These are phyloP conservation scores for Hylia prasina DNA, from an alignment of 2,113 vertebrate genomes.

Conservation along the genomic window DNA sequence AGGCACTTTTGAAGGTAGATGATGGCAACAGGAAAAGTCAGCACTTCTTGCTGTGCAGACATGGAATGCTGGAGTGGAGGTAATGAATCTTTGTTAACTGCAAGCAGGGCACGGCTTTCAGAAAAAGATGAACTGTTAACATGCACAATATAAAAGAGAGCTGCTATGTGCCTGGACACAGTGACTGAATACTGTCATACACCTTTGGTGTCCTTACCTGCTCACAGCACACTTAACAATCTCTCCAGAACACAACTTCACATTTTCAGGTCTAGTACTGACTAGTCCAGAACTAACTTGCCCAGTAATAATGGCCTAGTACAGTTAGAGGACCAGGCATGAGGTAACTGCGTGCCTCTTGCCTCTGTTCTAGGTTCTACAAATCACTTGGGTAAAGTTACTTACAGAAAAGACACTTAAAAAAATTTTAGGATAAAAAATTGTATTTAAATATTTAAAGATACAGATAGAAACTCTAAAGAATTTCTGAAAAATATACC, in stretches of 20 bases:
- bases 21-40: not conserved
- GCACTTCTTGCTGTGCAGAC: not conserved
- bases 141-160: not conserved
- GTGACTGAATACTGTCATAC: not conserved
- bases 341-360: not conserved
- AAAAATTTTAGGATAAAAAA: not conserved
- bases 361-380: not conserved
- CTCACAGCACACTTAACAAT: not conserved
- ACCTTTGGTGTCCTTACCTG: not conserved
- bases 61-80: not conserved
- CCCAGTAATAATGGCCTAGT: not conserved
- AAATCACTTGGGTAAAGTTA: not conserved
- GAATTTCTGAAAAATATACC: not conserved
- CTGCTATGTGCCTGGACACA: not conserved
- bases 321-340: not conserved
- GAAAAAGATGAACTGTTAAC: not conserved
- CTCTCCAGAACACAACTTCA: not conserved
- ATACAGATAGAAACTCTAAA: not conserved
- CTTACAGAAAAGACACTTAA: not conserved
- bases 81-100: slow-evolving; percentile 1
- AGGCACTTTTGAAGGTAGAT: not conserved
- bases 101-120: not conserved
- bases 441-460: not conserved
- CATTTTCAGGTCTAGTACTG: not conserved
- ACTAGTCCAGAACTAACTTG: not conserved